A percentile compares a stretch with the other conserved stretches of the same genome.
Evolutionary conservation across 2,888 invertebrate species (phyloP).

Genomic region (Callyntrura sp.): DNA sequence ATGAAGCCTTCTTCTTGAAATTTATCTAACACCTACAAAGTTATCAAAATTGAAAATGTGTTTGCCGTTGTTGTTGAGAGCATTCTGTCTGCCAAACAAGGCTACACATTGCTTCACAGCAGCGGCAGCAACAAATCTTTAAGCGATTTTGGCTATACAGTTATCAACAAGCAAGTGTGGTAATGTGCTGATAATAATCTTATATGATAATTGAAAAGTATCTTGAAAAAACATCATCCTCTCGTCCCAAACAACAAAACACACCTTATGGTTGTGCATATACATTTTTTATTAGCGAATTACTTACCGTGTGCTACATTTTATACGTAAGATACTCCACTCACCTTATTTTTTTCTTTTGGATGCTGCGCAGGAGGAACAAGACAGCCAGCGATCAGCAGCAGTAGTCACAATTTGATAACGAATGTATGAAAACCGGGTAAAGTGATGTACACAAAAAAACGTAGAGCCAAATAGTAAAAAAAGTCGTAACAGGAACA

Average conservation of each 20-base stretch:
- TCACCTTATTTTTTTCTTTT: slow-evolving; percentile 1
- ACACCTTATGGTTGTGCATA: not conserved
- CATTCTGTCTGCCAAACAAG: not conserved
- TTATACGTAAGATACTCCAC: not conserved
- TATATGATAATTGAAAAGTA: slow-evolving; percentile 65
- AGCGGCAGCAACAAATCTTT: not conserved
- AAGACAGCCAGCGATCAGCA: not conserved
- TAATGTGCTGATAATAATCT: not conserved
- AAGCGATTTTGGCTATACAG: not conserved
- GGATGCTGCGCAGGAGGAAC: not conserved
- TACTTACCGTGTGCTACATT: slow-evolving; percentile 13
- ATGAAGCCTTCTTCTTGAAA: slow-evolving; percentile 25
- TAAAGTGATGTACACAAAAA: slow-evolving; percentile 32
- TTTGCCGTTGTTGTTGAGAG: not conserved
- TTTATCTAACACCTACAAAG: slow-evolving; percentile 1
- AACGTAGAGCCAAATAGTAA: not conserved
- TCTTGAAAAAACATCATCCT: slow-evolving; percentile 22
- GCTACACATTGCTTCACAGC: not conserved
- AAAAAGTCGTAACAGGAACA: not conserved
- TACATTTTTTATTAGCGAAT: slow-evolving; percentile 30
- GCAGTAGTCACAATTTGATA: not conserved
- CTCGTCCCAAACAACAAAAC: not conserved
- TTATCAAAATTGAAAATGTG: slow-evolving; percentile 19
- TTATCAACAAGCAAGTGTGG: not conserved
- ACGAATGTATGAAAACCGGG: slow-evolving; percentile 44